phyloP scores from a whole-genome alignment of 2,113 vertebrate genomes.

The Xiphophorus hellerii region DNA sequence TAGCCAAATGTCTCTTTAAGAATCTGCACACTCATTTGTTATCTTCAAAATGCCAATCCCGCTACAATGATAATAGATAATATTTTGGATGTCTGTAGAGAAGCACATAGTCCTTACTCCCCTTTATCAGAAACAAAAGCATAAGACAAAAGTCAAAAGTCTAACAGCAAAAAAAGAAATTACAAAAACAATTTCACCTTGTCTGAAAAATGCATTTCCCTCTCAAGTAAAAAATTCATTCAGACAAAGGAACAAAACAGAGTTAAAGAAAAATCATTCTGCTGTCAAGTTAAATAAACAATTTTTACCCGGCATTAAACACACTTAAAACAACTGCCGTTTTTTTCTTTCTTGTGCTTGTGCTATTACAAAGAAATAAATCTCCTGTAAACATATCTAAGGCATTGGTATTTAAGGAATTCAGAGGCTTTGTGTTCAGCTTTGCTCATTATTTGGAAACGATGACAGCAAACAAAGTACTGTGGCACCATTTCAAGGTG shows the following conservation, averaged over 20 bases:
- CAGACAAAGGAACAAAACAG: neutral
- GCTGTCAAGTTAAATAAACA: conserved; percentile 18
- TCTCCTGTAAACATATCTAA: conserved; percentile 12
- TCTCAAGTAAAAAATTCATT: conserved; percentile 8
- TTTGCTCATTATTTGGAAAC: conserved; percentile 60
- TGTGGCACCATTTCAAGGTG: conserved; percentile 65
- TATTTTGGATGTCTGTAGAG: neutral
- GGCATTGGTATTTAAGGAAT: conserved; percentile 43
- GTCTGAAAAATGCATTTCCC: neutral
- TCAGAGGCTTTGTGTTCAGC: conserved; percentile 53
- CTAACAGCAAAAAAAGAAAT: neutral
- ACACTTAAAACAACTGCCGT: conserved; percentile 21
- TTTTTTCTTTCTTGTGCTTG: conserved; percentile 17
- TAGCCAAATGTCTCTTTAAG: conserved; percentile 19
- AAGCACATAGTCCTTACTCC: neutral
- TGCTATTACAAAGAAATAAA: conserved; percentile 18
- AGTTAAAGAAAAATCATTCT: neutral
- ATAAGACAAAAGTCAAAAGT: neutral
- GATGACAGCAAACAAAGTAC: conserved; percentile 66
- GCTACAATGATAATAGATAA: conserved; percentile 13
- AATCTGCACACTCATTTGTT: conserved; percentile 7
- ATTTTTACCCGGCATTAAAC: conserved; percentile 23
- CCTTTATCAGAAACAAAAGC: neutral
- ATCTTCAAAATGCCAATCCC: conserved; percentile 26
- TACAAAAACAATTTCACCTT: neutral